phyloP scores from a whole-genome alignment of 2,113 vertebrate species.

The Sander vitreus region DNA sequence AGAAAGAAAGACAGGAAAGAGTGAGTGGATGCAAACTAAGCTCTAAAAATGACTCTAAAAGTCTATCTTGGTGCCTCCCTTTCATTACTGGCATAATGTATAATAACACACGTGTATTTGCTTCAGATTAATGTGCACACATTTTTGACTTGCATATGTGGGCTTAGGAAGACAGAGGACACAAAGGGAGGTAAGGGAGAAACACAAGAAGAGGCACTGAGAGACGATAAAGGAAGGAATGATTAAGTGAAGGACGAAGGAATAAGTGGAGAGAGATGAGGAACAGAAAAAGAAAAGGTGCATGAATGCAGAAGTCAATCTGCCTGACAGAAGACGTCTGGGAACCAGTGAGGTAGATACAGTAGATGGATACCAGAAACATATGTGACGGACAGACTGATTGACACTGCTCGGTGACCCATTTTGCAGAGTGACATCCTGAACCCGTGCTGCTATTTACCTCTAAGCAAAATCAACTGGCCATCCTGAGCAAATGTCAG shows the following conservation, averaged over 20 bases:
- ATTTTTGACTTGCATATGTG: not conserved
- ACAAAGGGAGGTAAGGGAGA: not conserved
- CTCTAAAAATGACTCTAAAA: not conserved
- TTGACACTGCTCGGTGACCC: not conserved
- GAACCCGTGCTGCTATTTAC: not conserved
- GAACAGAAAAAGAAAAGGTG: not conserved
- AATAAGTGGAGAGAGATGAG: not conserved
- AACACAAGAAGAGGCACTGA: not conserved
- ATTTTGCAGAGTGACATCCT: not conserved
- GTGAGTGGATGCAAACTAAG: not conserved
- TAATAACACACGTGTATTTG: slow-evolving; percentile 13
- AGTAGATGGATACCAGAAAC: not conserved
- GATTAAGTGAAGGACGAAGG: not conserved
- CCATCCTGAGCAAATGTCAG: not conserved
- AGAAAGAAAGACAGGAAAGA: not conserved
- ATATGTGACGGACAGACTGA: not conserved
- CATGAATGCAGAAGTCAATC: not conserved
- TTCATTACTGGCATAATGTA: not conserved
- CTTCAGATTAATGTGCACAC: not conserved
- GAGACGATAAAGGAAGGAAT: not conserved
- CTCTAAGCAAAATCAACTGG: slow-evolving; percentile 2
- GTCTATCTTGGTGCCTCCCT: not conserved
- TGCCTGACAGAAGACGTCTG: not conserved
- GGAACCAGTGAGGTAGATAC: not conserved
- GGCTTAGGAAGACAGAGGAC: not conserved